Conservation (phyloP, 2,113 vertebrate genomes). For the Chionis minor region DNA sequence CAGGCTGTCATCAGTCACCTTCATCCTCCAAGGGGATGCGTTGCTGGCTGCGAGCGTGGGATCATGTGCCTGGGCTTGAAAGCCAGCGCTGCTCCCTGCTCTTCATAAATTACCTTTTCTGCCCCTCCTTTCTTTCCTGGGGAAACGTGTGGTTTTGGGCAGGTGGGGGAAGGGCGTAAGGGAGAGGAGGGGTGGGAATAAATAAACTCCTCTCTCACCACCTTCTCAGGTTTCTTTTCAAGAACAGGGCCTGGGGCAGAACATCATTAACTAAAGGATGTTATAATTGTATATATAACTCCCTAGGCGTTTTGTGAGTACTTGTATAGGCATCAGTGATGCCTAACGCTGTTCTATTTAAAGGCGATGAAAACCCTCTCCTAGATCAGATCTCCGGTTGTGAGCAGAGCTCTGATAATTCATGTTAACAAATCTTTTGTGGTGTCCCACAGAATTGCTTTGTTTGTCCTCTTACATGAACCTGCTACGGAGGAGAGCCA, state of each 20-base stretch:
- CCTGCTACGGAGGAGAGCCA: accelerated
- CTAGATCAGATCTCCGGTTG: not conserved
- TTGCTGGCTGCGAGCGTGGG: not conserved
- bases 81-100: not conserved
- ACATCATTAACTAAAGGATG: not conserved
- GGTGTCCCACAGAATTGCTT: not conserved
- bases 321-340: not conserved
- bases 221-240: not conserved
- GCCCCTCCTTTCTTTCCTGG: not conserved
- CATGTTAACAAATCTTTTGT: not conserved
- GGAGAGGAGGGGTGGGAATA: not conserved
- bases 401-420: not conserved
- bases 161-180: not conserved
- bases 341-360: not conserved
- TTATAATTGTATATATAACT: not conserved
- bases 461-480: not conserved
- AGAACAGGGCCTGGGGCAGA: not conserved
- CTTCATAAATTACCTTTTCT: not conserved
- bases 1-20: not conserved
- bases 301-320: not conserved
- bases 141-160: not conserved
- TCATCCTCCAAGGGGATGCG: not conserved
- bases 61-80: not conserved
- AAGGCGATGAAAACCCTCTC: not conserved
- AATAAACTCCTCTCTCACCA: accelerated